These are phyloP conservation scores for Coendou prehensilis DNA, from an alignment of 2,797 vertebrate genomes.

Conservation along the genomic window DNA sequence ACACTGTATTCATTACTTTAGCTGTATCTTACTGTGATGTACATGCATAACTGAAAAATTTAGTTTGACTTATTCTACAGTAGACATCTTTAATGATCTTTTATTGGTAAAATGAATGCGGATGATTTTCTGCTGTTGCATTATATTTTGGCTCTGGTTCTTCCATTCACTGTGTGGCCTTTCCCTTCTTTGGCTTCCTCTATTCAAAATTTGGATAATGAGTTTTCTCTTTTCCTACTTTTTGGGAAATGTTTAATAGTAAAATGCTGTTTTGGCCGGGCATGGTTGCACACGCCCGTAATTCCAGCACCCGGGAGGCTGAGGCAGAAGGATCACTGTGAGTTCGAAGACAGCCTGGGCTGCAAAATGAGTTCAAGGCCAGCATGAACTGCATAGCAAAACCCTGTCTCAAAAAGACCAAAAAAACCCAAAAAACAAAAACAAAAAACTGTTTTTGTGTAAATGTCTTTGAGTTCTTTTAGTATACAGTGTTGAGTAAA, in stretches of 20 bases:
- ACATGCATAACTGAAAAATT: slow-evolving; percentile 27
- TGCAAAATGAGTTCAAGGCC: not conserved
- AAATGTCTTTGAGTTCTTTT: slow-evolving; percentile 58
- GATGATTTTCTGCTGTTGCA: slow-evolving; percentile 41
- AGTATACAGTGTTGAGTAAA: not conserved
- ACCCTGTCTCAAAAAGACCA: not conserved
- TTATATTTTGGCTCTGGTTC: slow-evolving; percentile 42
- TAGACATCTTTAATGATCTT: slow-evolving; percentile 33
- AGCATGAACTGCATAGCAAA: not conserved
- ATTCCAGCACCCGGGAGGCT: not conserved
- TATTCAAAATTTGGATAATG: slow-evolving; percentile 38
- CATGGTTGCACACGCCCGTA: no score
- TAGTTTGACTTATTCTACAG: slow-evolving; percentile 44
- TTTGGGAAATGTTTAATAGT: slow-evolving; percentile 47
- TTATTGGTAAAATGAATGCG: slow-evolving; percentile 17
- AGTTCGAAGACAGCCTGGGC: not conserved
- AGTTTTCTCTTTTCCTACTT: slow-evolving; percentile 42
- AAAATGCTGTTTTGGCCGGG: not conserved
- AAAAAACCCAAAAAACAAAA: not conserved
- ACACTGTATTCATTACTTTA: slow-evolving; percentile 31
- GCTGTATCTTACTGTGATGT: slow-evolving; percentile 12
- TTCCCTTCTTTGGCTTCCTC: slow-evolving; percentile 21
- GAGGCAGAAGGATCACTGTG: not conserved
- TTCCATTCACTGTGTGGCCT: not conserved
- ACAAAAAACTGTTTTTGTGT: not conserved